Base-by-base conservation (phyloP, 2,888 invertebrate genomes). In the Erynnis tages region DNA sequence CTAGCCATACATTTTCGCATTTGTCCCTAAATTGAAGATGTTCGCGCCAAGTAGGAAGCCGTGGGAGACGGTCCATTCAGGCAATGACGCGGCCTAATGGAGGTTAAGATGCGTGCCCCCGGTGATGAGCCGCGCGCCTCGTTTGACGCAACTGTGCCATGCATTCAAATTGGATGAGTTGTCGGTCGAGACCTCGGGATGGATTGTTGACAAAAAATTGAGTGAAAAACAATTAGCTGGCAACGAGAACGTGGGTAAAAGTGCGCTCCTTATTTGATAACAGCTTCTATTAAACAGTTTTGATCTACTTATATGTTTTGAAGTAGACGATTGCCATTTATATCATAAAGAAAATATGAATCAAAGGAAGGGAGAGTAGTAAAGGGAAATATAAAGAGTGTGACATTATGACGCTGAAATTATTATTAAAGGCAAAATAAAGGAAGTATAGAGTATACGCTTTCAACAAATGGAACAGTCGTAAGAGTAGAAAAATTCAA, bases 91-190 rank as follows among this genome's bases (percentile, higher is more conserved):
- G 68, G 66, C 72, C 74, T 82, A 87, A 88, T 87, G 65, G 87
- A 79, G 87, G 88, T 88, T 81, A 88, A 88, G 83, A 86, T 81
- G 76, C 78, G 76, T 79, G 74, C 85, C 83, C 74, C 73, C 55
- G 57, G 65, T 77, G 80, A 84, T 79, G 72, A 83, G 76, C 63
- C 66, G 69, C 74, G 72, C 80, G 78, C 71, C 73, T 72, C 72
- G 76, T 78, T 74, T 69, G 76, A 77, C 77, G 77, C 76, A 72
- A 78, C 67, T 69, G 64, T 67, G 66, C 64, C 67, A 69, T 66
- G 67, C 65, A 64, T 58, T 62, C 73, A 76, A 79, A 82, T 79
- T 79, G 78, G 76, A 78, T 67, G 75, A 70, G 25, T 46, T 46
- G 46, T 25, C 16, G 8, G 45, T 14, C 14, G 17, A n/a, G 8